Base-by-base conservation (phyloP, 1,140 invertebrate species). In the Papilio aristodemus region DNA sequence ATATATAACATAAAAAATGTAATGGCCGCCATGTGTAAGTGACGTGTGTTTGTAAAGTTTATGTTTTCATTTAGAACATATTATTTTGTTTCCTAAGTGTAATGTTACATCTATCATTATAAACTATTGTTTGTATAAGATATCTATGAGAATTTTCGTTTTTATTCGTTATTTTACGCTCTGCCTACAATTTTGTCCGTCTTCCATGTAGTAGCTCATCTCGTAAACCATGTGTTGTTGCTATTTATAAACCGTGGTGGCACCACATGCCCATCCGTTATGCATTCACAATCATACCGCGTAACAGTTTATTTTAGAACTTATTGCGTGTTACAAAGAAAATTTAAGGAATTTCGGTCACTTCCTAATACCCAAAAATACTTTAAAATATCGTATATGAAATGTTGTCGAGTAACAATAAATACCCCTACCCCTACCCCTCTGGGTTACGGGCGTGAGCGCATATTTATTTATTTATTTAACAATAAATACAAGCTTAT, bases 251-350 rank as follows among this genome's bases (percentile, higher is more conserved):
- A 62, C 36, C 36, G 36, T 4, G 27, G 25, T 39, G 43, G 43
- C 14, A 38, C 59, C 59, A 62, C 59, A 62, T 62, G 59, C 32
- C 59, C 59, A 38, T 62, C 59, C 32, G 59, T 62, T 36, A 60
- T 36, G 14, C 27, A 36, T 32, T 54, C 46, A 54, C 46, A 54
- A 54, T 54, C 46, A 54, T 54, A 54, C 46, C 46, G 46, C 46
- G 46, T 10, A 22, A 54, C 46, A 22, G 46, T 54, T 54, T 54
- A 54, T 50, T 50, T 50, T 50, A 9, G 19, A 50, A 1, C 0
- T 50, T 50, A 17, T 46, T 17, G 8, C 43, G 46, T 54, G 2
- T 13, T 22, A 22, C 19, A 25, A 10, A 25, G 19, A 22, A 54
- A n/a, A 54, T 54, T 54, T 54, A 6, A 54, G 19, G 22, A 54